Evolutionary conservation across 2,113 vertebrate species (phyloP).

Genomic region (Pantherophis guttatus): DNA sequence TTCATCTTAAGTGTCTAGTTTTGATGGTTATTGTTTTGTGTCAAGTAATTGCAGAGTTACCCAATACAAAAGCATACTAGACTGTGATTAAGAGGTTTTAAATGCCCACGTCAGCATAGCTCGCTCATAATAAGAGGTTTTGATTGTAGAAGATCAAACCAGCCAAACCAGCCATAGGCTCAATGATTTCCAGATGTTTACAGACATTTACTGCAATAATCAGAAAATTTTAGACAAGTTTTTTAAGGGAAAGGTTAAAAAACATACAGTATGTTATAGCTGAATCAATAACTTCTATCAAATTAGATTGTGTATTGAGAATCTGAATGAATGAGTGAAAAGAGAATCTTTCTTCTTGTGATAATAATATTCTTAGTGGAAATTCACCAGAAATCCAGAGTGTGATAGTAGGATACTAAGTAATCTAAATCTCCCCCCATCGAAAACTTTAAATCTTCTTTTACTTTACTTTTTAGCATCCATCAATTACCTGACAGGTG

Average conservation of each 20-base stretch:
- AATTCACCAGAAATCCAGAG: constrained; percentile 38
- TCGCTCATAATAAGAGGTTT: constrained; percentile 31
- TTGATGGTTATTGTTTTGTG: constrained; percentile 13
- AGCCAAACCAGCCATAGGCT: constrained; percentile 37
- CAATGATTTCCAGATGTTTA: constrained; percentile 45
- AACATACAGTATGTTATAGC: not conserved
- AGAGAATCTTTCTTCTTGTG: not conserved
- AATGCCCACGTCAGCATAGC: not conserved
- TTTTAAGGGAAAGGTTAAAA: constrained; percentile 19
- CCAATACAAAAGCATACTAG: constrained; percentile 9
- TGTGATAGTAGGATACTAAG: constrained; percentile 7
- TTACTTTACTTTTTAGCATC: constrained; percentile 24
- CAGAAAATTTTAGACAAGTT: constrained; percentile 22
- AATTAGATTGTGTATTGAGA: not conserved
- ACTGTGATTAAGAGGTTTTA: constrained; percentile 5
- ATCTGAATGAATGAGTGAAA: constrained; percentile 15
- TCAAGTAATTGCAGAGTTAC: not conserved
- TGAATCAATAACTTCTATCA: constrained; percentile 7
- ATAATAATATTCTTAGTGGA: not conserved
- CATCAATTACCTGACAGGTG: not conserved
- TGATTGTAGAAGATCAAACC: constrained; percentile 23
- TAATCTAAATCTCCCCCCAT: constrained; percentile 38
- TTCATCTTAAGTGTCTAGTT: not conserved
- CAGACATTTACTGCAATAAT: constrained; percentile 24
- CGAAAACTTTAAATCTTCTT: constrained; percentile 23